Base-by-base conservation (phyloP, 1,140 invertebrate species). In the Apis dorsata region DNA sequence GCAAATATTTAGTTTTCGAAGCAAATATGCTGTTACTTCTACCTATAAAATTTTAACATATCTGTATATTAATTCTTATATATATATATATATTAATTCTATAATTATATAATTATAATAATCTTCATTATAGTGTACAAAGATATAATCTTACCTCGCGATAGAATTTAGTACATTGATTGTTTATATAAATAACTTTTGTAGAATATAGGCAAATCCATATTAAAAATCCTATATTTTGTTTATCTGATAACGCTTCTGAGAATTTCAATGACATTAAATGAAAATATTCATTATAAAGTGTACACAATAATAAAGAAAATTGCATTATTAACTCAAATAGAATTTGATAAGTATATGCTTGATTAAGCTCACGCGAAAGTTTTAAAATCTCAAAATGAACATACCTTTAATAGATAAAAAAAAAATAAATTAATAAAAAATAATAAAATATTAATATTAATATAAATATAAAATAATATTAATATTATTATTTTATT, bases 341-440 rank as follows among this genome's bases (percentile, higher is more conserved):
- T 51, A 53, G 0, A 24, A 70, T 21, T 24, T 70, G 68, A 70
- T 17, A 51, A 10, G 21, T 1, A 9, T 70, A 70, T 12, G 24
- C 24, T 15, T 70, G 12, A 24, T 70, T 70, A 70, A 70, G 8
- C 24, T 21, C 8, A 1, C 68, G 68, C 2, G 49, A 70, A 53
- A 53, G 24, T 24, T n/a, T 53, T n/a, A 70, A n/a, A 24, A 70
- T 24, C 49, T 70, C 68, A 70, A 70, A 44, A 51, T 70, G n/a
- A 1, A 70, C 0, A 9, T n/a, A 49, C n/a, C 68, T 70, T 17
- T 11, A 24, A 24, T 0, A 70, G 12, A 51, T 70, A 24, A 51
- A 70, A 69, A 9, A n/a, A n/a, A 17, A 12, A 60, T 60, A 34
- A 0, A 11, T 66, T 0, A n/a, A 68, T 28, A 28, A 5, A 5